Evolutionary conservation across 2,888 invertebrate genomes (phyloP).

Genomic region (Pediacus dermestoides): DNA sequence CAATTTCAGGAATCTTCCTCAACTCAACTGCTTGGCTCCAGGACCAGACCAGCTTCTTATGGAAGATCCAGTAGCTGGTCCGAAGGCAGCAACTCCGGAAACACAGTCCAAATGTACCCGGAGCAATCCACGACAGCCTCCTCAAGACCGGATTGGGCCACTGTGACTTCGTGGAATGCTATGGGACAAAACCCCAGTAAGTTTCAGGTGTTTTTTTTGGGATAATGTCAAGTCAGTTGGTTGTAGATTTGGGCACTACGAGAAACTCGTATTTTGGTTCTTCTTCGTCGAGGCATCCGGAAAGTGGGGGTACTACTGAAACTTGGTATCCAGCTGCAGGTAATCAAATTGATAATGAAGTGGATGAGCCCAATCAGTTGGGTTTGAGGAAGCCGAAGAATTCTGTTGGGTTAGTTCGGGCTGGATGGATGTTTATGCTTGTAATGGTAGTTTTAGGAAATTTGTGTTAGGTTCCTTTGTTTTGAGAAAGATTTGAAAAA

Average conservation of each 20-base stretch:
- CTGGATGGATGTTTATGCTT: too few species aligned
- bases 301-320: conserved; percentile 3
- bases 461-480: too few species aligned
- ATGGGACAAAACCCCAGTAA: conserved; percentile 22
- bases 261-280: not conserved
- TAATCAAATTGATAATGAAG: conserved; percentile 53
- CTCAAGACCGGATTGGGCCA: conserved; percentile 39
- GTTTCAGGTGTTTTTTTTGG: too few species aligned
- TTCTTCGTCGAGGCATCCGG: not conserved
- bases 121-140: conserved; percentile 32
- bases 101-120: conserved; percentile 34
- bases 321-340: conserved; percentile 55
- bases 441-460: too few species aligned
- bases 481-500: too few species aligned
- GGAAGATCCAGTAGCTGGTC: conserved; percentile 54
- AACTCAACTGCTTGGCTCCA: conserved; percentile 37
- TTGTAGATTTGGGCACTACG: conserved; percentile 1
- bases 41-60: conserved; percentile 50
- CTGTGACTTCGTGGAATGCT: conserved; percentile 39
- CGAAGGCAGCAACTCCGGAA: conserved; percentile 24
- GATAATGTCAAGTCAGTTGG: conserved; percentile 1
- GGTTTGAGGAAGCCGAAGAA: conserved; percentile 44
- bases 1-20: conserved; percentile 13
- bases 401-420: too few species aligned
- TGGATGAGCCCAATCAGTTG: conserved; percentile 59